These are phyloP conservation scores for Sphyrna mokarran DNA, from an alignment of 2,113 vertebrate genomes.

Conservation along the genomic window DNA sequence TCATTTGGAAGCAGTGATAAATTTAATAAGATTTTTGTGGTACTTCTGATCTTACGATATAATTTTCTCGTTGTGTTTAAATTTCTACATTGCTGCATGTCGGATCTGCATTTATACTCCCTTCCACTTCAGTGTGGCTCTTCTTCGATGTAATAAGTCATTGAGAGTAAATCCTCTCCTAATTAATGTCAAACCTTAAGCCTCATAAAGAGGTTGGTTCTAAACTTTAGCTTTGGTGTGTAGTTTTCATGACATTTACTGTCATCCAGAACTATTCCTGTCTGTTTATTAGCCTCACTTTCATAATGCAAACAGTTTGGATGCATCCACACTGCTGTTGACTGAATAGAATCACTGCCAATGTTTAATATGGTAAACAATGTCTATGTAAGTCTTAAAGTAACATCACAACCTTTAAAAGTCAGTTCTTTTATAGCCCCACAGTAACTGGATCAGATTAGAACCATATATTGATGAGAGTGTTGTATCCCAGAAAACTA, in stretches of 20 bases:
- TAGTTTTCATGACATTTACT: conserved; percentile 1
- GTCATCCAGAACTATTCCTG: background rate
- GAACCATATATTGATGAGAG: background rate
- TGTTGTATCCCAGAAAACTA: background rate
- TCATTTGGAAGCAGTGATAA: background rate
- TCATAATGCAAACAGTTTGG: background rate
- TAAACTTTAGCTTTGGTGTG: background rate
- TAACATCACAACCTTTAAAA: background rate
- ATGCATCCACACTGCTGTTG: background rate
- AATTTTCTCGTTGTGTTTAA: background rate
- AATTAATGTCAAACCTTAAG: background rate
- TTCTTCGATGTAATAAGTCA: background rate
- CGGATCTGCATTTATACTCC: background rate
- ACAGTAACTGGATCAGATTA: background rate
- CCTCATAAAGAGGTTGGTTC: background rate
- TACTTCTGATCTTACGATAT: background rate
- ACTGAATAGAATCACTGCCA: background rate
- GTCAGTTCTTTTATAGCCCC: background rate
- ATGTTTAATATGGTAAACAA: background rate
- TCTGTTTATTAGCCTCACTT: background rate
- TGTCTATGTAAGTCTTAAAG: background rate
- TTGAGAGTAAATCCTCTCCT: background rate
- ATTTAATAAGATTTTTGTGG: background rate
- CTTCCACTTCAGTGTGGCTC: background rate
- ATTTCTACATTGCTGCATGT: background rate